phyloP scores from a whole-genome alignment of 2,888 invertebrate genomes.

The Drosophila parthenogenetica region DNA sequence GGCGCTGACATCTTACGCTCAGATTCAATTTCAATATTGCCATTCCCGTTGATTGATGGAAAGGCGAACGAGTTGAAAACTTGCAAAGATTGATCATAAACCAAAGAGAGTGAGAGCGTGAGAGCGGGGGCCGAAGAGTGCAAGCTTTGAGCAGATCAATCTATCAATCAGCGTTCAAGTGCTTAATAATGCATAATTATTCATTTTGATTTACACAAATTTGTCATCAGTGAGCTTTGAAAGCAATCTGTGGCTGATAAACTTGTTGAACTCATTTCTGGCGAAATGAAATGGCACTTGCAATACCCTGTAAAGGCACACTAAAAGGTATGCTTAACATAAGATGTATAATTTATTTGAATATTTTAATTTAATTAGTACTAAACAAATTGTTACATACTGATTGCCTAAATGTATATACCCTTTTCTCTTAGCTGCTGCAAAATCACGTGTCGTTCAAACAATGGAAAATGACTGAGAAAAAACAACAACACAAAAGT shows the following conservation, averaged over 20 bases:
- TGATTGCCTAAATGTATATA: background rate
- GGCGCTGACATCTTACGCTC: constrained; percentile 69
- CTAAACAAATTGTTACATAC: background rate
- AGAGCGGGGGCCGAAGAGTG: background rate
- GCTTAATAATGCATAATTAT: constrained; percentile 25
- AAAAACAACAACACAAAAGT: constrained; percentile 23
- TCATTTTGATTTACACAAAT: constrained; percentile 23
- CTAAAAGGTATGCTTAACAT: background rate
- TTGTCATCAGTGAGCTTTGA: constrained; percentile 15
- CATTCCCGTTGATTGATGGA: constrained; percentile 51
- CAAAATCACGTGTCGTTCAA: background rate
- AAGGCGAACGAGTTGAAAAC: constrained; percentile 51
- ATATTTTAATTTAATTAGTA: background rate
- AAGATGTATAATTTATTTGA: background rate
- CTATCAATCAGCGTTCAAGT: constrained; percentile 23
- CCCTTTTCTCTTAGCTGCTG: background rate
- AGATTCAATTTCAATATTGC: constrained; percentile 76
- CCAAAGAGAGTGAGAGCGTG: background rate
- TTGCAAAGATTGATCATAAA: constrained; percentile 54
- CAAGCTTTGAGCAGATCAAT: constrained; percentile 36
- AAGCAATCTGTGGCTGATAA: constrained; percentile 6
- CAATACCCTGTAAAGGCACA: background rate
- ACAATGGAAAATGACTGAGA: constrained; percentile 24
- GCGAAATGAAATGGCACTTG: background rate
- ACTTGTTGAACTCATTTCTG: constrained; percentile 6